Percentiles rank a stretch among this genome's conserved stretches.
Evolutionary conservation across 2,888 invertebrate genomes (phyloP).

Genomic region (Sthenelais limicola): DNA sequence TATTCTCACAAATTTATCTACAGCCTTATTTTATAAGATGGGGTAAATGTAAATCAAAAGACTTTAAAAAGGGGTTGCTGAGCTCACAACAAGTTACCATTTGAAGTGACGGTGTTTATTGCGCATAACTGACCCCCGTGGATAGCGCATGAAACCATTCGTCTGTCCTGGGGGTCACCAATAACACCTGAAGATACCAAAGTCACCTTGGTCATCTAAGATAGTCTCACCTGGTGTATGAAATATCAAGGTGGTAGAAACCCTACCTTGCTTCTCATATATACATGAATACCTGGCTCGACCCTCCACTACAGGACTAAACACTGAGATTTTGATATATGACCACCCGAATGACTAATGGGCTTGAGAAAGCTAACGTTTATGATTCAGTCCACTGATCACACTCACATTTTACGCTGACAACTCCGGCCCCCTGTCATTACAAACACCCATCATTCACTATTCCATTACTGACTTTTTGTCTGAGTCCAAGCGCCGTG

Average conservation of each 20-base stretch:
- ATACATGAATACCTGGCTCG: background rate
- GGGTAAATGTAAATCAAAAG: too few species aligned
- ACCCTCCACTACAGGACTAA: background rate
- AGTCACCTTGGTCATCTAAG: too few species aligned
- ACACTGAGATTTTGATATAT: too few species aligned
- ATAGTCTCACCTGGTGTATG: too few species aligned
- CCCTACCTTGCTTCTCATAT: background rate
- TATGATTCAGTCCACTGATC: conserved; percentile 28
- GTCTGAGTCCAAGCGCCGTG: background rate
- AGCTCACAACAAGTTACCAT: too few species aligned
- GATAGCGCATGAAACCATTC: too few species aligned
- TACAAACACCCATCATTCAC: background rate
- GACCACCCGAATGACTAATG: conserved; percentile 23
- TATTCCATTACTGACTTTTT: conserved; percentile 9
- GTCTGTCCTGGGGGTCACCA: too few species aligned
- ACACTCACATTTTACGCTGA: background rate
- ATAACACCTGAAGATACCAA: conserved; percentile 1
- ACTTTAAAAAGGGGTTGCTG: too few species aligned
- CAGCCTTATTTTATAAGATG: too few species aligned
- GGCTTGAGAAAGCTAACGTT: background rate
- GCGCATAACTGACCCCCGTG: too few species aligned
- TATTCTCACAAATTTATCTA: too few species aligned
- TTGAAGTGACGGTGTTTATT: too few species aligned
- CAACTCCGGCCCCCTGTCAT: background rate
- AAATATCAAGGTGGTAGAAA: conserved; percentile 1